phyloP scores from a whole-genome alignment of 2,113 vertebrate genomes.

The Naja naja region DNA sequence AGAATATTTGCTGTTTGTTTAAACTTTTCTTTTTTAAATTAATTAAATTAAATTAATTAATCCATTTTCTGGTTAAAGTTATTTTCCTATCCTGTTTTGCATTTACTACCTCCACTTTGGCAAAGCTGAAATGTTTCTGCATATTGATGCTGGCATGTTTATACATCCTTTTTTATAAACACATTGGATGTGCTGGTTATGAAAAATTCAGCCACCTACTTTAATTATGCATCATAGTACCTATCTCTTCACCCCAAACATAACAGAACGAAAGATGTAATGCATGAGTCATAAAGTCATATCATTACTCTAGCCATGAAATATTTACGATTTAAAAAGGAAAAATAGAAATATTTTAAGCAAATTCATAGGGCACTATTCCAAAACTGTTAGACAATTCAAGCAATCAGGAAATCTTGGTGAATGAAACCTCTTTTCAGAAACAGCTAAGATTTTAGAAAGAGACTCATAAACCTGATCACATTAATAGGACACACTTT shows the following conservation, averaged over 20 bases:
- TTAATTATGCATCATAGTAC: slow-evolving; percentile 51
- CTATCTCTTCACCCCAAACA: slow-evolving; percentile 26
- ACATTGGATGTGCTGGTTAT: slow-evolving; percentile 52
- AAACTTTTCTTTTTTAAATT: slow-evolving; percentile 17
- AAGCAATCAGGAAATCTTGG: neutral
- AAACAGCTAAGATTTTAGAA: slow-evolving; percentile 28
- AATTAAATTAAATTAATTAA: slow-evolving; percentile 38
- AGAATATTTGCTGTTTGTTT: neutral
- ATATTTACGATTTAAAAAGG: neutral
- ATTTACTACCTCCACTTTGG: slow-evolving; percentile 60
- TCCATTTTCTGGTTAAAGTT: slow-evolving; percentile 62
- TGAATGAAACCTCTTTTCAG: neutral
- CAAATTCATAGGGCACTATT: neutral
- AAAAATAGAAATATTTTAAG: neutral
- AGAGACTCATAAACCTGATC: slow-evolving; percentile 28
- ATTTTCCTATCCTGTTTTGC: slow-evolving; percentile 68
- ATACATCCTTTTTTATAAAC: slow-evolving; percentile 55
- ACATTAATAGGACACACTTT: slow-evolving; percentile 40
- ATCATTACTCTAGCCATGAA: slow-evolving; percentile 5
- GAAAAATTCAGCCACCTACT: slow-evolving; percentile 64
- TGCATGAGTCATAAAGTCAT: slow-evolving; percentile 64
- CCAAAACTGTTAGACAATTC: neutral
- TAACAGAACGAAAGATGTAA: slow-evolving; percentile 62
- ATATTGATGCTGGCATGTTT: slow-evolving; percentile 44
- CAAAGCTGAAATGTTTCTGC: slow-evolving; percentile 42